phyloP scores from a whole-genome alignment of 2,797 vertebrate species.

The Sphaeramia orbicularis region DNA sequence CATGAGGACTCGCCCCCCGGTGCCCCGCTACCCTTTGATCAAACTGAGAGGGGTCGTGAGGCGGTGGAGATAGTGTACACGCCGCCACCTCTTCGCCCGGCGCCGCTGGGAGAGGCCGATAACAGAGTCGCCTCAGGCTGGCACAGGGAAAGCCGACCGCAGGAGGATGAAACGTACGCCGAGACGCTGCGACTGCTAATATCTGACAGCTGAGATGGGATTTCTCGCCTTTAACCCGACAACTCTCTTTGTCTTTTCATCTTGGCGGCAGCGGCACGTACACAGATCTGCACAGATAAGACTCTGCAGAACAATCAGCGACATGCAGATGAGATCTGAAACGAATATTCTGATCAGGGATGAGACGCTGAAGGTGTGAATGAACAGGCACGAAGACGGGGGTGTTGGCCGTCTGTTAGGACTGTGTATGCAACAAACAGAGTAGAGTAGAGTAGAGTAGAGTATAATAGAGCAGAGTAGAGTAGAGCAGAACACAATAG shows the following conservation, averaged over 20 bases:
- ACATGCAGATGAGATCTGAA: not conserved
- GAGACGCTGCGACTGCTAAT: not conserved
- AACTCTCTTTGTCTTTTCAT: conserved; percentile 4
- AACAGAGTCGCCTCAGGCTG: not conserved
- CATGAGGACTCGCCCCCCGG: conserved; percentile 7
- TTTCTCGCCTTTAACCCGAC: conserved; percentile 24
- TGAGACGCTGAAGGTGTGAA: not conserved
- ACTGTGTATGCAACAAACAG: too few species aligned
- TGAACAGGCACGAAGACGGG: too few species aligned
- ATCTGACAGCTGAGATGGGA: conserved; percentile 13
- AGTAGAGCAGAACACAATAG: too few species aligned
- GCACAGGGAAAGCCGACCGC: not conserved
- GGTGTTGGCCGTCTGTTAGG: too few species aligned
- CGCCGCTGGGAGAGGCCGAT: not conserved
- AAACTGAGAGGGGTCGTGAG: conserved; percentile 1
- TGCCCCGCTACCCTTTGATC: conserved; percentile 7
- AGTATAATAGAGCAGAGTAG: too few species aligned
- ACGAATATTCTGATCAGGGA: not conserved
- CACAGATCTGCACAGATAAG: not conserved
- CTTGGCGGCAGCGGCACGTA: conserved; percentile 16
- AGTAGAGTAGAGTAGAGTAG: too few species aligned
- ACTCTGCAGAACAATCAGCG: not conserved
- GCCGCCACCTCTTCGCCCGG: not conserved
- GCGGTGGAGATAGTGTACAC: not conserved
- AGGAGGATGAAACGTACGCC: not conserved